These are phyloP conservation scores for Chydorus sphaericus DNA, from an alignment of 2,888 invertebrate genomes.

Conservation along the genomic window DNA sequence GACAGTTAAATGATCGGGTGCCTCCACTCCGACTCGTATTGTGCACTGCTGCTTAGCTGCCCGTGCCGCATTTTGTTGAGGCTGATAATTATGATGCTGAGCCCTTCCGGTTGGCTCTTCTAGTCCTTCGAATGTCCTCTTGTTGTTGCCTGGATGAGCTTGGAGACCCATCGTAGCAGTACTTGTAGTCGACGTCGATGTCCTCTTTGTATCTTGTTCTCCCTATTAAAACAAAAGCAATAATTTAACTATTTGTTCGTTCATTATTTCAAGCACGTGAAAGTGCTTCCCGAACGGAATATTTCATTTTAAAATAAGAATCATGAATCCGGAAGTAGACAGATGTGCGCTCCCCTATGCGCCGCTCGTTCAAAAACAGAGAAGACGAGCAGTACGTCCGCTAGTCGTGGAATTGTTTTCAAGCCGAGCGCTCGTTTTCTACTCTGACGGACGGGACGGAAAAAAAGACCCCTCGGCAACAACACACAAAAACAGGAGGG, in stretches of 20 bases:
- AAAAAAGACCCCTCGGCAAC: too few relatives aligned
- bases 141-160: slow-evolving; percentile 43
- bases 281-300: too few relatives aligned
- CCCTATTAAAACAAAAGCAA: neutral
- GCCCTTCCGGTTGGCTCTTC: slow-evolving; percentile 9
- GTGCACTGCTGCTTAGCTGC: slow-evolving; percentile 16
- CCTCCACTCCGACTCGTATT: slow-evolving; percentile 11
- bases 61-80: slow-evolving; percentile 22
- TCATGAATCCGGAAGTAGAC: too few relatives aligned
- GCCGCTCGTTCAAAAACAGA: too few relatives aligned
- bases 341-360: too few relatives aligned
- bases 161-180: slow-evolving; percentile 62
- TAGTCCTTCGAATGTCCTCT: slow-evolving; percentile 28
- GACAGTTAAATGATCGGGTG: slow-evolving; percentile 2
- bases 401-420: too few relatives aligned
- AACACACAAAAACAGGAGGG: too few relatives aligned
- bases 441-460: too few relatives aligned
- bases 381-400: too few relatives aligned
- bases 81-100: neutral
- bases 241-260: neutral
- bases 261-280: neutral
- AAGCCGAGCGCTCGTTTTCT: too few relatives aligned
- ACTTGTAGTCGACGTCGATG: slow-evolving; percentile 30
- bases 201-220: slow-evolving; percentile 20
- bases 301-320: too few relatives aligned